phyloP scores from a whole-genome alignment of 2,797 vertebrate genomes.

The Sebastes kiyomatsui region DNA sequence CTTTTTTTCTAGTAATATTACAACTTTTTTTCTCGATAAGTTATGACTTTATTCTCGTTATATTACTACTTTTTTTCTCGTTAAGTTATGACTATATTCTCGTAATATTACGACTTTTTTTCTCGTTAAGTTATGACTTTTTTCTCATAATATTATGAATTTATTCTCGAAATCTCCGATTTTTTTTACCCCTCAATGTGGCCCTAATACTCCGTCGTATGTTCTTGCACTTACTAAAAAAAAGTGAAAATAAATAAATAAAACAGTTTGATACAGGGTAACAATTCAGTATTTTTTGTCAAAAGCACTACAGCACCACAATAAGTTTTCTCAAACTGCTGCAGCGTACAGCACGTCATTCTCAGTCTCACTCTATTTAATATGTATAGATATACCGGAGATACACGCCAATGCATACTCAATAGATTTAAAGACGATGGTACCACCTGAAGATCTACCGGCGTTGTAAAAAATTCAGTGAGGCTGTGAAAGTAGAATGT shows the following conservation, averaged over 20 bases:
- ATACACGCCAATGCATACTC: slow-evolving; percentile 39
- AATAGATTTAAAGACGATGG: slow-evolving; percentile 48
- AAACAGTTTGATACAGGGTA: background rate
- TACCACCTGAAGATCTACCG: slow-evolving; percentile 52
- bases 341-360: slow-evolving; percentile 7
- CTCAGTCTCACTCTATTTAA: slow-evolving; percentile 44
- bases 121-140: too few species aligned
- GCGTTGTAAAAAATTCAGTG: slow-evolving; percentile 61
- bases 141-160: too few species aligned
- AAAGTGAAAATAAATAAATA: background rate
- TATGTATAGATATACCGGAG: slow-evolving; percentile 54
- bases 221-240: background rate
- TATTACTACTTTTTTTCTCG: too few species aligned
- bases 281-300: background rate
- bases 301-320: background rate
- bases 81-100: too few species aligned
- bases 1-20: too few species aligned
- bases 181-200: too few species aligned
- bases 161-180: too few species aligned
- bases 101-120: too few species aligned
- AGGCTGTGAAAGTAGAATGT: slow-evolving; percentile 39
- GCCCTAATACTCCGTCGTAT: too few species aligned
- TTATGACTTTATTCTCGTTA: too few species aligned
- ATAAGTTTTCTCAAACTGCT: background rate
- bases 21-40: too few species aligned